Conservation (phyloP, 2,797 vertebrate genomes). For the Coilia nasus region DNA sequence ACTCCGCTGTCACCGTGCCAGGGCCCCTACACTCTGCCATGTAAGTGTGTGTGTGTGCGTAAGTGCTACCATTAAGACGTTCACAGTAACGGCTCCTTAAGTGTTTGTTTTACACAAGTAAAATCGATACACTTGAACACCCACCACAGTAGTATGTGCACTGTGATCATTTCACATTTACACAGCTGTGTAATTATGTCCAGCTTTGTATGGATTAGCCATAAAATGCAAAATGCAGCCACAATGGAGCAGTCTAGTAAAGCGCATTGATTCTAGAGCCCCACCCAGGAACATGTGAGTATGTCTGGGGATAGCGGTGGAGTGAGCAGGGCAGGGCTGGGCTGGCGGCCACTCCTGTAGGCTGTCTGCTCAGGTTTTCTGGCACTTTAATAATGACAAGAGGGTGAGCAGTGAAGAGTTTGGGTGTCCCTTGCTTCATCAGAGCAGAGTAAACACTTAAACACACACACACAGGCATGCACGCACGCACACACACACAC, state of each 20-base stretch:
- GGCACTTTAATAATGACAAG: background rate
- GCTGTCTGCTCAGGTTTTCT: background rate
- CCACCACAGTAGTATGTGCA: background rate
- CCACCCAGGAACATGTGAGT: background rate
- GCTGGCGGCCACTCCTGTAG: background rate
- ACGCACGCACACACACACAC: background rate
- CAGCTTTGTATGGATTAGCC: background rate
- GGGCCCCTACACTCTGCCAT: background rate
- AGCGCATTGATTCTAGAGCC: background rate
- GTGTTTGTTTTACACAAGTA: background rate
- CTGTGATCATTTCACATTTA: background rate
- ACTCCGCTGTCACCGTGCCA: background rate
- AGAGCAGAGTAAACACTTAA: background rate
- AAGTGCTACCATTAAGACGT: background rate
- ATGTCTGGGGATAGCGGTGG: background rate
- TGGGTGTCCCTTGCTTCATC: background rate
- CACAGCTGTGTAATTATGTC: background rate
- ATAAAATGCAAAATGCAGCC: background rate
- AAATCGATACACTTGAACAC: slow-evolving; percentile 4
- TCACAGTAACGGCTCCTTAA: background rate
- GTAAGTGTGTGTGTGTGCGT: no score
- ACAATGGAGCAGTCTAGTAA: background rate
- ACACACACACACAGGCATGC: background rate
- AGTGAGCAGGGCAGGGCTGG: no score
- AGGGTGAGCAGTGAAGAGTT: background rate